Evolutionary conservation across 2,888 invertebrate species (phyloP), one percentile per base, ranked within the genome.

Genomic region (Parnassius apollo): DNA sequence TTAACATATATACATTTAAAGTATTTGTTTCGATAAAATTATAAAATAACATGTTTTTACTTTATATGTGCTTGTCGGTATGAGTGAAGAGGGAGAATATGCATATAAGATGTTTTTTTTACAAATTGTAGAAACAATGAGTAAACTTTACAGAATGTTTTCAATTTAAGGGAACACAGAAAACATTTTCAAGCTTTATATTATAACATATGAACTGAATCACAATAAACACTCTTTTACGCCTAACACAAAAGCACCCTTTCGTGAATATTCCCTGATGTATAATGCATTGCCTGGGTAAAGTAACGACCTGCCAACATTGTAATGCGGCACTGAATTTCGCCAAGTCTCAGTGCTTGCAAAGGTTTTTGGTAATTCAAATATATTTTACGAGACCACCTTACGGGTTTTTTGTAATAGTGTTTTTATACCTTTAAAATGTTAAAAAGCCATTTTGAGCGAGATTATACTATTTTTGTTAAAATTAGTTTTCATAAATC

Each of bases 281-380:
- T 62, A 62, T 62, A 48, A 62, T 62, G 52, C 61, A 62, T 57
- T 25, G 46, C 57, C 57, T 52, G 52, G 22, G 12, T 44, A 52
- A 46, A 52, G 61, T 52, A 57, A 59, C 59, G 59, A 59, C 53
- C 18, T 53, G 59, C 46, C 51, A 61, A 62, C 61, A 57, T 42
- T 57, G 52, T 51, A 57, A 46, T 56, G 51, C 25, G 13, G 4
- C 25, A 13, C 25, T 35, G 45, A 22, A 61, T 61, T 56, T 57
- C 2, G 12, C 13, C 35, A 55, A 55, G 25, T 49, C 12, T 42
- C 50, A 8, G 35, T 45, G 11, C 12, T 51, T 35, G 42, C 35
- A 46, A 53, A 53, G 52, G 53, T 44, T 59, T 48, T 59, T 53
- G 18, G 46, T 46, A 13, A n/a, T 22, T 35, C 42, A 53, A 53